Evolutionary conservation across 1,140 invertebrate genomes (phyloP).

Genomic region (Dryas iulia): DNA sequence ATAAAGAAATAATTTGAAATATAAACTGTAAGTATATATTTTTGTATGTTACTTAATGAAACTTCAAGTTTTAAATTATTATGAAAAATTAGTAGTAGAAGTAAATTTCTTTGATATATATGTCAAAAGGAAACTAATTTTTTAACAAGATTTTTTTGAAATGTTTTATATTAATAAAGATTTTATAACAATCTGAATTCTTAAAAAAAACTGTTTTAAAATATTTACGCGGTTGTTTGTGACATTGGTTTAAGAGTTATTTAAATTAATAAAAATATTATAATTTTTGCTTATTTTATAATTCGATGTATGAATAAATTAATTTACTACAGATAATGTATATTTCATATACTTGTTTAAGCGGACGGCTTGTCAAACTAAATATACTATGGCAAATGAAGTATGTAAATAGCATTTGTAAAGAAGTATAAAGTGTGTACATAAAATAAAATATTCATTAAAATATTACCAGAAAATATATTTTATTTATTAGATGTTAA

Average conservation of each 20-base stretch:
- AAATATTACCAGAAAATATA: background rate
- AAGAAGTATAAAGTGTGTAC: background rate
- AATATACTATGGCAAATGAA: background rate
- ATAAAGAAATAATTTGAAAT: background rate
- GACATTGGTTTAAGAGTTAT: background rate
- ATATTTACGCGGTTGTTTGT: background rate
- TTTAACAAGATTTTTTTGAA: no score
- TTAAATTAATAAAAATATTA: background rate
- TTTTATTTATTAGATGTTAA: no score
- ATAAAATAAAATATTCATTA: background rate
- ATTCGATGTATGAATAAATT: background rate
- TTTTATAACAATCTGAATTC: background rate
- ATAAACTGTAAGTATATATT: background rate
- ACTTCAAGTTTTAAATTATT: background rate
- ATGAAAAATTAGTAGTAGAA: background rate
- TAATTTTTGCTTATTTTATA: background rate
- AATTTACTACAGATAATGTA: background rate
- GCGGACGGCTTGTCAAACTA: background rate
- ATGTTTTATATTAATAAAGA: background rate
- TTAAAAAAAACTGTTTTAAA: background rate
- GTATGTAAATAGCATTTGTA: background rate
- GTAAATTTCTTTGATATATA: no score
- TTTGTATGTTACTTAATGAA: no score
- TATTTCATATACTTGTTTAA: background rate
- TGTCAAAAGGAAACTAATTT: no score